A percentile compares a stretch with the other conserved stretches of the same genome.
These are phyloP conservation scores for Hybognathus amarus DNA, from an alignment of 2,797 vertebrate genomes.

Conservation along the genomic window DNA sequence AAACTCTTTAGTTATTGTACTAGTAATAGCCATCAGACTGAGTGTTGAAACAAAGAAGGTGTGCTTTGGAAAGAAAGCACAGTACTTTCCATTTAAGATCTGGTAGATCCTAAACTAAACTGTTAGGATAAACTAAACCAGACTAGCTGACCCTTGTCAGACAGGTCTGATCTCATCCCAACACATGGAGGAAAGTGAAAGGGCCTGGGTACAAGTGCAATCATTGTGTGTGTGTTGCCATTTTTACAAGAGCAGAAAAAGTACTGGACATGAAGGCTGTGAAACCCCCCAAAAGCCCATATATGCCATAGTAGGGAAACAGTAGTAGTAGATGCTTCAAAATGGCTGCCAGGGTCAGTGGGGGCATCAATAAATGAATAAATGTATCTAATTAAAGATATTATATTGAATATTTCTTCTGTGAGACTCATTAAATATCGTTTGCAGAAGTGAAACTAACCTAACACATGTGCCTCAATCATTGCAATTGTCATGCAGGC, in stretches of 20 bases:
- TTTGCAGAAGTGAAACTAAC: neutral
- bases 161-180: neutral
- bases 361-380: neutral
- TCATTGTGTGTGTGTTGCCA: too few relatives aligned
- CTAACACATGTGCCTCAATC: neutral
- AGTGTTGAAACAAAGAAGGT: neutral
- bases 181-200: neutral
- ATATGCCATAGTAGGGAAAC: neutral
- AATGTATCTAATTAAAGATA: neutral
- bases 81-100: neutral
- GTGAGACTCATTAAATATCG: neutral
- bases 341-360: conserved; percentile 27
- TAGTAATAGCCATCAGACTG: neutral
- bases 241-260: neutral
- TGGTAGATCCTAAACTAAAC: neutral
- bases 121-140: neutral
- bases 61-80: too few relatives aligned
- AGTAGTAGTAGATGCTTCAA: conserved; percentile 16
- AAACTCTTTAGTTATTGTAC: neutral
- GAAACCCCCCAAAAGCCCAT: neutral
- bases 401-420: neutral
- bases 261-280: neutral
- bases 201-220: too few relatives aligned
- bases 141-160: neutral
- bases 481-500: neutral